Evolutionary conservation across 37 sponge, comb jelly and placozoan genomes (phyloP), one percentile per base, ranked within the genome.

Genomic region (Tethya wilhelma): DNA sequence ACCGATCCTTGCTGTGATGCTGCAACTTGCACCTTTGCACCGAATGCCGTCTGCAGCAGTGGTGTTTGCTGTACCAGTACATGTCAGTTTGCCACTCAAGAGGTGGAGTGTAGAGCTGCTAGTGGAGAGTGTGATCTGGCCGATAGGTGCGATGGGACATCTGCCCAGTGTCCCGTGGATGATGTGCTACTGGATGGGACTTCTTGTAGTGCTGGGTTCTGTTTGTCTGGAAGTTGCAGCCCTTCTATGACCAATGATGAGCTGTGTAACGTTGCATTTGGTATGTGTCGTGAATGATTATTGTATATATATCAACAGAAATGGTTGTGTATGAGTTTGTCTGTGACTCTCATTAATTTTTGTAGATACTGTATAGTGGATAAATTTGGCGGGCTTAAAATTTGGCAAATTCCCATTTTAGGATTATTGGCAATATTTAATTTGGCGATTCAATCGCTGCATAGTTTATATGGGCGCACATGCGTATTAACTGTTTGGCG

Each of bases 1-100:
- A 72, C 55, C 56, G 86, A 93, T 65, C 79, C 77, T 8, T 89
- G 93, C 69, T 93, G 93, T 67, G 85, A 93, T 85, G 82, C 90
- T 17, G 71, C 85, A 36, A 88, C 82, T 6, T 93, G 93, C 57
- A 67, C 76, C 38, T 63, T 93, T 36, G 73, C 40, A 14, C 5
- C 42, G 14, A 75, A 69, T 11, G 92, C 88, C 9, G 69, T 56
- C 42, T 91, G 92, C 56, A n/a, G 36, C 29, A 29, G 80, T 41
- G 88, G 87, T 7, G 81, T 63, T 19, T 73, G 67, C 57, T 93
- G 93, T 55, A 22, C 28, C 39, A 77, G 67, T 46, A 32, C 26
- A 25, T 80, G 71, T 31, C 78, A 74, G 43, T 79, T 74, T 33
- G 22, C 14, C 7, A 3, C 81, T 0, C 56, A 59, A 42, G 83